Evolutionary conservation across 2,888 invertebrate genomes (phyloP).

Genomic region (Nineta flava): DNA sequence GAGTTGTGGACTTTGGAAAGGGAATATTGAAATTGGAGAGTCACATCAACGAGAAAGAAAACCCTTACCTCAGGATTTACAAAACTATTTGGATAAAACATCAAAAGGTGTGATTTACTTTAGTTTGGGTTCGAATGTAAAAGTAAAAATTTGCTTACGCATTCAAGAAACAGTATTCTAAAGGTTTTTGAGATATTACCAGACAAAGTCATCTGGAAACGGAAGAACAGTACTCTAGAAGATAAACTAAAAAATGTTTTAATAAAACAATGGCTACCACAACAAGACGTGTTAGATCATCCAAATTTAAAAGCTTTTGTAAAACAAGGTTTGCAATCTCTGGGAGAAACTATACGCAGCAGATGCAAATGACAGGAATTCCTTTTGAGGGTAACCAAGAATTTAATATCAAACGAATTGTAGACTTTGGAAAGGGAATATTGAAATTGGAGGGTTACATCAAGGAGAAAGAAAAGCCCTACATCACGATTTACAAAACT

Average conservation of each 20-base stretch:
- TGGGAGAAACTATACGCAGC: no score
- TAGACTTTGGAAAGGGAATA: conserved; percentile 11
- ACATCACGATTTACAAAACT: no score
- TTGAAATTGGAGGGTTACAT: no score
- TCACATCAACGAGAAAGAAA: no score
- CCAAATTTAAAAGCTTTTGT: no score
- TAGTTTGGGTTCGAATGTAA: conserved; percentile 21
- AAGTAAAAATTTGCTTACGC: conserved; percentile 14
- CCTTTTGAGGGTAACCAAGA: no score
- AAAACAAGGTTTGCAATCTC: no score
- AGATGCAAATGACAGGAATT: no score
- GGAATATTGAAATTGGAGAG: no score
- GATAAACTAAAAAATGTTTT: conserved; percentile 17
- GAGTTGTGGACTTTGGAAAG: conserved; percentile 8
- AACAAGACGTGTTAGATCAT: conserved; percentile 9
- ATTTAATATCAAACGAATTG: background rate
- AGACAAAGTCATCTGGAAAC: conserved; percentile 21
- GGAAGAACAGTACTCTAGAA: conserved; percentile 15
- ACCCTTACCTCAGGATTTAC: conserved; percentile 16
- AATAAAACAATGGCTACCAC: conserved; percentile 5
- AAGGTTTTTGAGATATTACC: conserved; percentile 18
- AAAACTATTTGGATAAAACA: conserved; percentile 18
- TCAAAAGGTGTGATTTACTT: conserved; percentile 19
- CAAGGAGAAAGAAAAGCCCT: no score
- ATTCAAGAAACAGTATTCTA: conserved; percentile 15